Percentiles rank a stretch among this genome's conserved stretches.
phyloP scores from a whole-genome alignment of 2,797 vertebrate species.

The Myiothlypis coronata region DNA sequence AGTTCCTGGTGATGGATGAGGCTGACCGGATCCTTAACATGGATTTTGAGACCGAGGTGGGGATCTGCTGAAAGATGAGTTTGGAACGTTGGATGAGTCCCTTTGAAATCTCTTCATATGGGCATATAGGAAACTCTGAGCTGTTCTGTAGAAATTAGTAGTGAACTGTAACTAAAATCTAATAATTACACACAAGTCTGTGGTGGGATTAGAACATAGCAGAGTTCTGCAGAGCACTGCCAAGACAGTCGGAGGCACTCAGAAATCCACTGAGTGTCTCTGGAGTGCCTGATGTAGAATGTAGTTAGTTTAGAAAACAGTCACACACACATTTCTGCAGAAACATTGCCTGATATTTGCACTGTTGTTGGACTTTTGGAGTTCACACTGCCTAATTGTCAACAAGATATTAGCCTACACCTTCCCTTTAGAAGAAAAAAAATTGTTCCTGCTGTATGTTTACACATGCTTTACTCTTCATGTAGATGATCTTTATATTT shows the following conservation, averaged over 20 bases:
- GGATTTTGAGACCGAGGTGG: constrained; percentile 98
- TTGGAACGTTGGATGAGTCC: background rate
- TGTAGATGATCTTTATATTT: background rate
- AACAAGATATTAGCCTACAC: background rate
- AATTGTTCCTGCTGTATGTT: background rate
- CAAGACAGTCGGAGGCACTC: background rate
- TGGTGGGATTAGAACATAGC: background rate
- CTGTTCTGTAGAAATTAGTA: background rate
- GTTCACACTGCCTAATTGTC: background rate
- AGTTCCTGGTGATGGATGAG: constrained; percentile 96
- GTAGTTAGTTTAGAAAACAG: background rate
- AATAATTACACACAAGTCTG: background rate
- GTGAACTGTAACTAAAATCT: background rate
- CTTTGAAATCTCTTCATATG: background rate
- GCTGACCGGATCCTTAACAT: constrained; percentile 97
- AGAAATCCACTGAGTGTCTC: background rate
- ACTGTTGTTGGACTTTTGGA: background rate
- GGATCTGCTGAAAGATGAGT: background rate
- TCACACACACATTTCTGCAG: fast-evolving
- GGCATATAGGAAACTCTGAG: background rate
- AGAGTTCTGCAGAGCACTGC: background rate
- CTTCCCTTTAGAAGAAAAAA: background rate
- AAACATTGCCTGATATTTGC: background rate
- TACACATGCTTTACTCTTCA: background rate
- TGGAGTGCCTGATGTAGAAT: background rate